Percentiles rank a stretch among this genome's conserved stretches.
Conservation (phyloP, 2,113 vertebrate species). For the Marmota flaviventris region DNA sequence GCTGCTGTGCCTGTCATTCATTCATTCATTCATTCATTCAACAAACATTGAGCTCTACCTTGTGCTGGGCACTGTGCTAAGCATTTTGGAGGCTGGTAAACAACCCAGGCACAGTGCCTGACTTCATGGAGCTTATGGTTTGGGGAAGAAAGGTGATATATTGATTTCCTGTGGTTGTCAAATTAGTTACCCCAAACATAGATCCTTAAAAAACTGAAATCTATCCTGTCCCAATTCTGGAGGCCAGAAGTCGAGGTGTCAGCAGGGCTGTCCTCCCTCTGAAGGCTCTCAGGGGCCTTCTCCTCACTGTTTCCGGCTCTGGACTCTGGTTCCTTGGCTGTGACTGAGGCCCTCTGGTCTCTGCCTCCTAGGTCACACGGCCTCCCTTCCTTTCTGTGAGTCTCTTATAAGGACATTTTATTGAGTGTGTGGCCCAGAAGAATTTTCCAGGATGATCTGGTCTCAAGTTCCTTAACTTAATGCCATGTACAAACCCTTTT, state of each 20-base stretch:
- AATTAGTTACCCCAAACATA: not conserved
- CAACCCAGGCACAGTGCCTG: not conserved
- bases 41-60: not conserved
- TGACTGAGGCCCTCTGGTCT: not conserved
- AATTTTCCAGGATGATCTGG: not conserved
- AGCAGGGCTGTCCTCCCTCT: not conserved
- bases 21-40: not conserved
- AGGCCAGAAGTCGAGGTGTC: not conserved
- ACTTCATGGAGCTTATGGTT: accelerated
- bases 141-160: not conserved
- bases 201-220: not conserved
- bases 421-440: not conserved
- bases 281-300: too few relatives aligned
- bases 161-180: not conserved
- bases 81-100: not conserved
- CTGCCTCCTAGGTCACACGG: not conserved
- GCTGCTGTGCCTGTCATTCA: too few relatives aligned
- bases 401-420: not conserved
- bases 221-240: not conserved
- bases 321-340: not conserved
- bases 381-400: not conserved
- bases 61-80: not conserved
- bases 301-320: not conserved
- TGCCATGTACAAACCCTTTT: not conserved
- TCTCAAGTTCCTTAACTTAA: not conserved